Base-by-base conservation (phyloP, 2,113 vertebrate genomes). In the Clupea harengus region DNA sequence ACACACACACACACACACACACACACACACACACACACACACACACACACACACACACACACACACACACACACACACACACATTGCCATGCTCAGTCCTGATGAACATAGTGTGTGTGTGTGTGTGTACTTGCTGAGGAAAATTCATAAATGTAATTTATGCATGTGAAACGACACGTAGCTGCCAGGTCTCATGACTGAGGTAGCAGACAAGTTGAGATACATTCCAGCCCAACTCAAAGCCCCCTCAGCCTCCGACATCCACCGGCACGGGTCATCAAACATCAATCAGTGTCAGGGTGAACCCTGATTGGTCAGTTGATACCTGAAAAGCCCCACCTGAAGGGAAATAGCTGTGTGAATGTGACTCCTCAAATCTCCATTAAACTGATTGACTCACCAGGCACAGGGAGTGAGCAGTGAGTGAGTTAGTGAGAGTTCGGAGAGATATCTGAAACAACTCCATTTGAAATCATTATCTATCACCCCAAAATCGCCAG, bases 61-160 rank as follows among this genome's bases (percentile, higher is more conserved):
- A 54, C 52, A 54, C 52, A 54, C 52, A 54, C 52, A 54, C 52
- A 54, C 52, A 54, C 52, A 54, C 52, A 54, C 52, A 54, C 54
- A 57, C 54, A 57, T 13, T 7, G n/a, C 25, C n/a, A 72, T 28
- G 22, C 57, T n/a, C 57, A 25, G 54, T 22, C 4, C 15, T 17
- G 15, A 22, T 57, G 54, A 49, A 49, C 47, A 49, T 49, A 4
- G n/a, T 67, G 60, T 25, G 10, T n/a, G 57, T 25, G 5, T 64
- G 64, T 72, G n/a, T 28, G 64, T 72, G 64, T 28, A n/a, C n/a
- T 6, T 72, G 64, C 64, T 72, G 64, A 72, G 64, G 25, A 72
- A 72, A 72, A 72, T 72, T 72, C 64, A 6, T 32, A 72, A 72
- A 72, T 72, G 64, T 72, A 72, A 72, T 72, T 72, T 72, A 72